Conservation (phyloP, 2,888 invertebrate genomes). For the Notodonta ziczac region DNA sequence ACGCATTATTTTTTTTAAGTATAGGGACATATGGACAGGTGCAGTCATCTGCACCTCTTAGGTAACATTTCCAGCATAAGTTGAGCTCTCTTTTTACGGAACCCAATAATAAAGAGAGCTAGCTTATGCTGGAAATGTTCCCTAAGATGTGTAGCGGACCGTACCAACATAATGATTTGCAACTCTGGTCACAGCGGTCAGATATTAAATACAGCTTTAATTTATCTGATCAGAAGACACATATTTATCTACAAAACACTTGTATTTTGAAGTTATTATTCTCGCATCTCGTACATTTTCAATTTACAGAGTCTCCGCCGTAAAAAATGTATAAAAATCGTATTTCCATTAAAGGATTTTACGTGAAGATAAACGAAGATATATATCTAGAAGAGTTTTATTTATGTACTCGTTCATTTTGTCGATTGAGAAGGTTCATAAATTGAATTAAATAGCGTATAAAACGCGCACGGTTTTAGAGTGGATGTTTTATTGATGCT, state of each 20-base stretch:
- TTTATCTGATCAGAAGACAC: too few species aligned
- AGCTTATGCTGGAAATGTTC: too few species aligned
- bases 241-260: slow-evolving; percentile 9
- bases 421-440: slow-evolving; percentile 4
- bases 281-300: slow-evolving; percentile 14
- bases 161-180: too few species aligned
- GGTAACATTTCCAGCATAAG: too few species aligned
- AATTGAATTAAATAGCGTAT: slow-evolving; percentile 16
- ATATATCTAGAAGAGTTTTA: neutral
- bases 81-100: too few species aligned
- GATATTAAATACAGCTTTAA: too few species aligned
- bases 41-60: too few species aligned
- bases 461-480: slow-evolving; percentile 12
- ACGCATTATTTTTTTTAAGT: too few species aligned
- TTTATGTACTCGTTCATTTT: neutral
- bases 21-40: too few species aligned
- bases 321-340: neutral
- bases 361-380: neutral
- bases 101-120: too few species aligned
- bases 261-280: slow-evolving; percentile 18
- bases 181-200: too few species aligned
- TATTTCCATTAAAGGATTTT: slow-evolving; percentile 6
- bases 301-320: slow-evolving; percentile 13
- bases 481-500: slow-evolving; percentile 19
- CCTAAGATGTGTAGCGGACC: too few species aligned